These are phyloP conservation scores for Aptenodytes forsteri DNA, from an alignment of 2,113 vertebrate genomes.

Conservation along the genomic window DNA sequence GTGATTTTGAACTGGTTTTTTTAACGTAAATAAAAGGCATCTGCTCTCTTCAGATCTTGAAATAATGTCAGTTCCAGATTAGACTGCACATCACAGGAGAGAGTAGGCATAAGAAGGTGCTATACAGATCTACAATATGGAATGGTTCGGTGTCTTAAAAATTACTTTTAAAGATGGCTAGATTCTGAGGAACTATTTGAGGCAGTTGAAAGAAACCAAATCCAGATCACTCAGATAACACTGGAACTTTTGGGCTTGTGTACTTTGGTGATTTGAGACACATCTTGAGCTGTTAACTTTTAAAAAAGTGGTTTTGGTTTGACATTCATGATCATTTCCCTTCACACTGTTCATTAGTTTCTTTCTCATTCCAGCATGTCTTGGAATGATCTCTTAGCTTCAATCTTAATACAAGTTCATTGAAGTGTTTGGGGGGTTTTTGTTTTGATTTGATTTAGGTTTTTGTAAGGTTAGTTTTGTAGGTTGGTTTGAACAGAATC, in stretches of 20 bases:
- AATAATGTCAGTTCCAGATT: background rate
- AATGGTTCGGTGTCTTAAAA: background rate
- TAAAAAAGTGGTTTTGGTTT: background rate
- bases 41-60: background rate
- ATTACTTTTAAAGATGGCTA: background rate
- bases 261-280: fast-evolving
- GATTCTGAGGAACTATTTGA: background rate
- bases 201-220: background rate
- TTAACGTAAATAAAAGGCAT: background rate
- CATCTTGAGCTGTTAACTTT: background rate
- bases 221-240: background rate
- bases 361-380: background rate
- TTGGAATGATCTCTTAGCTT: background rate
- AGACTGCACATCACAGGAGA: background rate
- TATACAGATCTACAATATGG: background rate
- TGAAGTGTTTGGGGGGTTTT: background rate
- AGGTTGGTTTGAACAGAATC: background rate
- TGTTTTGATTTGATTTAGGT: background rate
- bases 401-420: background rate
- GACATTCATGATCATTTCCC: background rate
- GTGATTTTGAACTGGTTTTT: background rate
- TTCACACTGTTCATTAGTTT: background rate
- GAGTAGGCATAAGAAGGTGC: background rate
- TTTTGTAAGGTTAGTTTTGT: background rate
- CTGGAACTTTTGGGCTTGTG: background rate